These are phyloP conservation scores for Metellina segmentata DNA, from an alignment of 2,888 invertebrate species.

Conservation along the genomic window DNA sequence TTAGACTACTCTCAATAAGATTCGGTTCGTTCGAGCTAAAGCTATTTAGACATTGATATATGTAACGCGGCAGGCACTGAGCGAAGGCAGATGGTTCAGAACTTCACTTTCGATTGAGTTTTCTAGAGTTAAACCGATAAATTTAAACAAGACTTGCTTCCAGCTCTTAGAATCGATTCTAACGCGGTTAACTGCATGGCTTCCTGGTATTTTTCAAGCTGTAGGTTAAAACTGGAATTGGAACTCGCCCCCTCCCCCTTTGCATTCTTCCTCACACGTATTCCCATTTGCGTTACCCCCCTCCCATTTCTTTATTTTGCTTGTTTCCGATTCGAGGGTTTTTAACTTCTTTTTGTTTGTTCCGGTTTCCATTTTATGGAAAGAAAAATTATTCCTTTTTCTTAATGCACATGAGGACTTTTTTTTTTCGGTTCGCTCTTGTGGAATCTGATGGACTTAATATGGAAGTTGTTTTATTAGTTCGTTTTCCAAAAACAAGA, in stretches of 20 bases:
- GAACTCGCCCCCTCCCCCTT: constrained; percentile 11
- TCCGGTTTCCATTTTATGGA: constrained; percentile 18
- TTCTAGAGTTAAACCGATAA: constrained; percentile 69
- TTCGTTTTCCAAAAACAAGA: neutral
- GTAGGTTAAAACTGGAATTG: constrained; percentile 61
- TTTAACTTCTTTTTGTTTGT: constrained; percentile 17
- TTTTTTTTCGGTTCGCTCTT: neutral
- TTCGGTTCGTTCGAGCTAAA: constrained; percentile 27
- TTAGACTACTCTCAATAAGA: constrained; percentile 44
- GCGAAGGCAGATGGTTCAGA: constrained; percentile 63
- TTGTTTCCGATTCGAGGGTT: neutral
- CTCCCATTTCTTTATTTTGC: neutral
- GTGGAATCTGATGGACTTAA: neutral
- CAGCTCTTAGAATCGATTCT: constrained; percentile 55
- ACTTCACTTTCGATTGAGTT: constrained; percentile 74
- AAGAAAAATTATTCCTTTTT: constrained; percentile 35
- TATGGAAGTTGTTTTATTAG: neutral
- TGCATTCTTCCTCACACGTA: neutral
- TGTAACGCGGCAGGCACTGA: constrained; percentile 57
- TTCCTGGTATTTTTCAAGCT: constrained; percentile 66
- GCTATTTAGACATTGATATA: constrained; percentile 69
- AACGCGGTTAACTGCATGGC: constrained; percentile 63
- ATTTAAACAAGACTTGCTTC: constrained; percentile 70
- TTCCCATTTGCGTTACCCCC: neutral
- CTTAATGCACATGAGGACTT: constrained; percentile 27